Evolutionary conservation across 2,113 vertebrate genomes (phyloP).

Genomic region (Erythrolamprus reginae): DNA sequence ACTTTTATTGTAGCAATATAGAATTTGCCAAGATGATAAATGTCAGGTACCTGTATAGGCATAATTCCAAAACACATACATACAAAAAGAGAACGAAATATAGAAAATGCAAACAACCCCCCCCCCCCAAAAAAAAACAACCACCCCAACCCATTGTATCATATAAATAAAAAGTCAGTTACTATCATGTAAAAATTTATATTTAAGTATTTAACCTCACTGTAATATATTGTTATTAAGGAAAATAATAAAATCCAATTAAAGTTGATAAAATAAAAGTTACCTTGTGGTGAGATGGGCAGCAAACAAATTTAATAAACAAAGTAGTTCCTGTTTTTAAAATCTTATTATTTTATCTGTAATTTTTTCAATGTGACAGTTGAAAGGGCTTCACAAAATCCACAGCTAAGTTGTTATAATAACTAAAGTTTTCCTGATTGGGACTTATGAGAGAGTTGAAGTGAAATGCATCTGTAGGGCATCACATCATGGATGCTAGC

Average conservation of each 20-base stretch:
- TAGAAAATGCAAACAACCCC: not conserved
- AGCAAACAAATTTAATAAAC: not conserved
- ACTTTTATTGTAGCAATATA: not conserved
- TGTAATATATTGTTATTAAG: too few species aligned
- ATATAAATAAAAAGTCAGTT: not conserved
- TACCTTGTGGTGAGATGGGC: too few species aligned
- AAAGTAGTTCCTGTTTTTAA: not conserved
- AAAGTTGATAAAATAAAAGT: not conserved
- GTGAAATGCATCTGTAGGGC: not conserved
- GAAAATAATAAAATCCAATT: too few species aligned
- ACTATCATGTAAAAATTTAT: not conserved
- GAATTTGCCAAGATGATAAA: not conserved
- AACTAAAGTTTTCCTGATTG: not conserved
- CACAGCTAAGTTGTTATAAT: not conserved
- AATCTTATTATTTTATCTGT: not conserved
- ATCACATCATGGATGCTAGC: accelerated
- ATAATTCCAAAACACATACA: not conserved
- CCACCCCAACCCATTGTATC: too few species aligned
- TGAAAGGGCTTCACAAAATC: not conserved
- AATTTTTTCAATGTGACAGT: not conserved
- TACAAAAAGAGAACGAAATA: not conserved
- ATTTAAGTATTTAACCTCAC: too few species aligned
- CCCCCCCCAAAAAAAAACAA: too few species aligned
- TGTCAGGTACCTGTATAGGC: not conserved
- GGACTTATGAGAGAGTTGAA: not conserved